Percentiles rank a stretch among this genome's conserved stretches.
Conservation (phyloP, 2,888 invertebrate species). For the Crossocerus cetratus region DNA sequence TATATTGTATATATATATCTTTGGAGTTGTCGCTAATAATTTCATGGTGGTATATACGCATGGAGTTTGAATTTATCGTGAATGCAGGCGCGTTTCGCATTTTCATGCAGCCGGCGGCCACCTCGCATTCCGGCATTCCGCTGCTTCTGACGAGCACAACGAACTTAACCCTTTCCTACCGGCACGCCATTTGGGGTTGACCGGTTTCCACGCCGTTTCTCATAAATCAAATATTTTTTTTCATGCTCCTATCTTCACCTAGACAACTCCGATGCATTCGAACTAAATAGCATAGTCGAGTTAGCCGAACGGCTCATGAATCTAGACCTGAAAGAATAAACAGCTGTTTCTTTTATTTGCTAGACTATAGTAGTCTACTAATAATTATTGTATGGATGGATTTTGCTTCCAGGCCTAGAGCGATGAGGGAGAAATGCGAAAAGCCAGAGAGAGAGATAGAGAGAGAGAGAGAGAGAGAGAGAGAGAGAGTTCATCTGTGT, state of each 20-base stretch:
- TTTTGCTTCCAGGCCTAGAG: too few relatives aligned
- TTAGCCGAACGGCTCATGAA: too few relatives aligned
- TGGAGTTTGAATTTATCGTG: background rate
- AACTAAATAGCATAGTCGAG: too few relatives aligned
- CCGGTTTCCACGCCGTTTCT: background rate
- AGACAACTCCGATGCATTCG: too few relatives aligned
- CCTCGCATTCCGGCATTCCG: constrained; percentile 38
- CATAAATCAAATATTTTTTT: background rate
- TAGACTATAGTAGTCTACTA: too few relatives aligned
- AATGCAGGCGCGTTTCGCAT: constrained; percentile 38
- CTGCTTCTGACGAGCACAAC: background rate
- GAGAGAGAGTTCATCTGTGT: background rate
- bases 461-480: background rate
- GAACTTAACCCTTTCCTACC: background rate
- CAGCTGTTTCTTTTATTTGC: too few relatives aligned
- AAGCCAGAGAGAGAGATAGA: background rate
- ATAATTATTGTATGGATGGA: too few relatives aligned
- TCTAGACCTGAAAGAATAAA: too few relatives aligned
- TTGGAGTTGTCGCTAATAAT: too few relatives aligned
- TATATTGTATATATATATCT: too few relatives aligned
- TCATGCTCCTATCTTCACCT: background rate
- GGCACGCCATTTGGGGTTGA: background rate
- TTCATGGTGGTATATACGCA: too few relatives aligned
- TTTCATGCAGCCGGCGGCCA: constrained; percentile 32
- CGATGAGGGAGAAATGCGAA: background rate